phyloP scores from a whole-genome alignment of 2,797 vertebrate genomes.

The Sus cebifrons region DNA sequence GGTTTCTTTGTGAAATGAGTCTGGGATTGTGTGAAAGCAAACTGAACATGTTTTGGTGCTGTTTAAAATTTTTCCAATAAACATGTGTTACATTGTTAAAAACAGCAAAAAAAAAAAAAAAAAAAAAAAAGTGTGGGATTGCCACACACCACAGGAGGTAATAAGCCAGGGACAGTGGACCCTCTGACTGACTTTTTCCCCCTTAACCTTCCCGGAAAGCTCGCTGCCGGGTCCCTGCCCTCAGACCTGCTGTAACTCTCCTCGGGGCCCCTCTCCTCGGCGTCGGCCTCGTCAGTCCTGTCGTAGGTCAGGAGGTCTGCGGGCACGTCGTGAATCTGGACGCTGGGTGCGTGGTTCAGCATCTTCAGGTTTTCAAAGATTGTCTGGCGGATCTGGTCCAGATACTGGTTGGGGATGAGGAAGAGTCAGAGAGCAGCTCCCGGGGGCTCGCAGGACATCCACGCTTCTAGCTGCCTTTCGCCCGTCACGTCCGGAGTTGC shows the following conservation, averaged over 20 bases:
- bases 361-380: constrained; percentile 99
- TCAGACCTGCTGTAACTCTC: constrained; percentile 96
- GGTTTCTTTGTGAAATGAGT: constrained; percentile 28
- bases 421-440: not conserved
- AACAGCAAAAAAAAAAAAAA: not conserved
- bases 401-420: constrained; percentile 91
- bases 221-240: not conserved
- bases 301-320: constrained; percentile 97
- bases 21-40: constrained; percentile 39
- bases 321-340: constrained; percentile 99
- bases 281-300: constrained; percentile 96
- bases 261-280: constrained; percentile 96
- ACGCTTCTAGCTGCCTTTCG: not conserved
- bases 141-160: not conserved
- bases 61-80: constrained; percentile 63
- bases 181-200: constrained; percentile 8
- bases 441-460: not conserved
- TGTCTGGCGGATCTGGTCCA: constrained; percentile 99
- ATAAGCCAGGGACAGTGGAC: not conserved
- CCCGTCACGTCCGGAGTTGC: not conserved
- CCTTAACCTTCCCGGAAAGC: not conserved
- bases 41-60: constrained; percentile 39
- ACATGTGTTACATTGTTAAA: constrained; percentile 43
- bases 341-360: constrained; percentile 98
- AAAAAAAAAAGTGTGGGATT: not conserved